Evolutionary conservation across 1,140 invertebrate species (phyloP).

Genomic region (Drosophila simulans): DNA sequence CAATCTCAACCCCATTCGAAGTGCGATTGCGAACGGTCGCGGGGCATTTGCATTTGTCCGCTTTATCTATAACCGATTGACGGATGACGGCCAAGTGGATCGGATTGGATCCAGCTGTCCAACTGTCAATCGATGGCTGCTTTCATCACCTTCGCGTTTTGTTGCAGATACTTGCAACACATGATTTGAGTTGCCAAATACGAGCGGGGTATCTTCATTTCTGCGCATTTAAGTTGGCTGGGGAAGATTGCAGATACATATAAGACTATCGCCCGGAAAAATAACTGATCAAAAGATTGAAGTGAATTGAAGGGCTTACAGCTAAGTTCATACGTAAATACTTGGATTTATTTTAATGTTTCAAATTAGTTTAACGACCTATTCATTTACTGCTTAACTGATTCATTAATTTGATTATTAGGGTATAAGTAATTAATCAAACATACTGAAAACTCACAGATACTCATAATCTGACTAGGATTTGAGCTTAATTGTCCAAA

Average conservation of each 20-base stretch:
- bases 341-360: neutral
- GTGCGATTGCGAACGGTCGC: conserved; percentile 38
- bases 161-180: conserved; percentile 46
- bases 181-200: conserved; percentile 11
- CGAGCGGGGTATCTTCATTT: neutral
- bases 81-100: conserved; percentile 19
- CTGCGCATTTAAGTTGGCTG: neutral
- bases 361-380: neutral
- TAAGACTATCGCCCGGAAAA: neutral
- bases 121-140: conserved; percentile 16
- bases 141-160: conserved; percentile 22
- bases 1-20: conserved; percentile 20
- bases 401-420: neutral
- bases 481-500: neutral
- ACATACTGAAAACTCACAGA: neutral
- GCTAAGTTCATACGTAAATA: too few relatives aligned
- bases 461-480: neutral
- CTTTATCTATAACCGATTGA: conserved; percentile 16
- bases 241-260: conserved; percentile 1
- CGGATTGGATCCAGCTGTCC: conserved; percentile 9
- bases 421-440: neutral
- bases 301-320: too few relatives aligned
- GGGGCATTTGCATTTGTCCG: conserved; percentile 30
- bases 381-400: neutral
- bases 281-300: neutral